Conservation (phyloP, 2,797 vertebrate genomes). For the Danio aesculapii region DNA sequence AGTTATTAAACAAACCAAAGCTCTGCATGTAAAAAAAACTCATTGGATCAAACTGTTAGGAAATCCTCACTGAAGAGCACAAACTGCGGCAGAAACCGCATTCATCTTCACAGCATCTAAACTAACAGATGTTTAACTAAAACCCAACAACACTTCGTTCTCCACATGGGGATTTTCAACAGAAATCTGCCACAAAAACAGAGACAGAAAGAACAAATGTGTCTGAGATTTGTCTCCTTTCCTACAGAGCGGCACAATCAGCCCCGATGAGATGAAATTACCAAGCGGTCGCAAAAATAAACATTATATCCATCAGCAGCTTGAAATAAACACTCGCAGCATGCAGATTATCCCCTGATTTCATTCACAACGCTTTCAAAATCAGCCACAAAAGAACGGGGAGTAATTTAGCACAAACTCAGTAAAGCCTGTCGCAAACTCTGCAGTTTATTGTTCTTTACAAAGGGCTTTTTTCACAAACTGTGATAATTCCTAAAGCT, state of each 20-base stretch:
- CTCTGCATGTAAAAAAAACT: background rate
- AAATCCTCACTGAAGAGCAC: background rate
- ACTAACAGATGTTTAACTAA: constrained; percentile 27
- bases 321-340: constrained; percentile 23
- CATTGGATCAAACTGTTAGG: background rate
- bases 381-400: background rate
- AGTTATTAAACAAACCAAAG: background rate
- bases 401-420: constrained; percentile 6
- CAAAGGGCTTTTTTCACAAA: background rate
- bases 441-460: background rate
- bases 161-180: background rate
- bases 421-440: background rate
- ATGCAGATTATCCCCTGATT: constrained; percentile 7
- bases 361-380: background rate
- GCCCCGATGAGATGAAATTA: constrained; percentile 24
- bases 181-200: background rate
- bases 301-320: background rate
- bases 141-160: constrained; percentile 21
- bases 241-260: constrained; percentile 12
- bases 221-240: background rate
- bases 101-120: background rate
- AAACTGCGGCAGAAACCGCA: constrained; percentile 4
- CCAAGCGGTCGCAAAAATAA: constrained; percentile 22
- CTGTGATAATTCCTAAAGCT: background rate
- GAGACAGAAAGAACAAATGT: constrained; percentile 22